Evolutionary conservation across 1,140 invertebrate genomes (phyloP), one percentile per base, ranked within the genome.

Genomic region (Prorops nasuta): DNA sequence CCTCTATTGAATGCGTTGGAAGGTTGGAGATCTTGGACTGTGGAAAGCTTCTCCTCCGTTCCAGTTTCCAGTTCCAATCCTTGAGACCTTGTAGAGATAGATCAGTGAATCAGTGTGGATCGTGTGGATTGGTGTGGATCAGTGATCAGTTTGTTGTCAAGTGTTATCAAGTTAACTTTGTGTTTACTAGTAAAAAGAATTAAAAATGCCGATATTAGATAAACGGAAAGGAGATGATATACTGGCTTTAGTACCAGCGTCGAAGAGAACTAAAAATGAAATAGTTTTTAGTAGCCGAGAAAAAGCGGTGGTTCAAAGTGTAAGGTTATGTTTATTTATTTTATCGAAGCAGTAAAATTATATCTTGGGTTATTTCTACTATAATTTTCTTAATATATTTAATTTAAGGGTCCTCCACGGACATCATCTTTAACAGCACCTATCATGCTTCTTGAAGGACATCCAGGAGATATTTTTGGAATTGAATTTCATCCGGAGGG

Each of bases 401-500:
- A n/a, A 36, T 42, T 18, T 40, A 36, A 84, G 82, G 83, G 81
- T 2, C 85, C 90, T 35, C 84, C 87, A 22, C 78, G 96, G 56
- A 96, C 94, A 9, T 98, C 96, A 0, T 90, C 85, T 58, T 79
- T 99, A 0, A 80, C 89, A 66, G 88, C 94, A 10, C 96, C 97
- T 1, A 98, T 98, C 49, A 98, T 99, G 95, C 80, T 96, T 12
- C 74, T 99, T 18, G 91, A 96, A 71, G 98, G 98, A 0, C 97
- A 99, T 75, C 89, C 95, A 71, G 96, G 94, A 22, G 98, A 99
- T 71, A 90, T 99, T 54, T 98, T 94, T 72, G 86, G 87, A 16
- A 80, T 88, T 3, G 90, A 94, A 77, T 99, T 99, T 78, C 94
- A 97, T 75, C 95, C 96, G 1, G 94, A 98, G 73, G 96, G 97